Percentiles rank a stretch among this genome's conserved stretches.
These are phyloP conservation scores for Rutilus rutilus DNA, from an alignment of 2,113 vertebrate genomes.

Conservation along the genomic window DNA sequence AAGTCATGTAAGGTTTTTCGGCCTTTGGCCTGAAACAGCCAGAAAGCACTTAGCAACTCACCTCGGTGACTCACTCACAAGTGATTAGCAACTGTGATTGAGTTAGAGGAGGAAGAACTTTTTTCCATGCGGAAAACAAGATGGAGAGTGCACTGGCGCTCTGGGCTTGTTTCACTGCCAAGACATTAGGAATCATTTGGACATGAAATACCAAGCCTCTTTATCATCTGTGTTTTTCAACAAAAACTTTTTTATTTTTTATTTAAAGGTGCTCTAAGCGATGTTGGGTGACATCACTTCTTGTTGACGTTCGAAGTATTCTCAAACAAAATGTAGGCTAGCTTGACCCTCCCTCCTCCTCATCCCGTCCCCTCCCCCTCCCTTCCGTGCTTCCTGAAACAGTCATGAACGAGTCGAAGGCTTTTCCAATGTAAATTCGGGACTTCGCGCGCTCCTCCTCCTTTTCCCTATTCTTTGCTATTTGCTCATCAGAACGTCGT, in stretches of 20 bases:
- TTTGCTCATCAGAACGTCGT: too few species aligned
- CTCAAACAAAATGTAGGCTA: too few species aligned
- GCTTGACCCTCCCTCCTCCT: too few species aligned
- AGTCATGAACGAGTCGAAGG: too few species aligned
- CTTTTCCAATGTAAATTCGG: too few species aligned
- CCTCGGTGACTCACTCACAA: conserved; percentile 4
- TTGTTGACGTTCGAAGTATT: too few species aligned
- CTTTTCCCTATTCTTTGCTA: too few species aligned
- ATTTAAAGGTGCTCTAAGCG: too few species aligned
- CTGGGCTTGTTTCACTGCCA: neutral
- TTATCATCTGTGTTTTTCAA: neutral
- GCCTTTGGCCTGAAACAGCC: conserved; percentile 20
- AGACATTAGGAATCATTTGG: conserved; percentile 3
- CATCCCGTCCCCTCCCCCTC: too few species aligned
- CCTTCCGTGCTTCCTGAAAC: too few species aligned
- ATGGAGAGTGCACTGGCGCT: neutral
- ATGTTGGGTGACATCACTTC: too few species aligned
- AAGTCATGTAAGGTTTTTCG: neutral
- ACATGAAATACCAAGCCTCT: neutral
- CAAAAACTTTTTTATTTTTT: neutral
- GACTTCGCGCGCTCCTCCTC: too few species aligned
- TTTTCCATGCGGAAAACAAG: neutral
- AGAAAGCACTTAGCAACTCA: conserved; percentile 37
- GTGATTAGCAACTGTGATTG: conserved; percentile 15
- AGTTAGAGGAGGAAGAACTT: neutral